Conservation (phyloP, 2,888 invertebrate species). For the Hydrotaea cyrtoneurina region DNA sequence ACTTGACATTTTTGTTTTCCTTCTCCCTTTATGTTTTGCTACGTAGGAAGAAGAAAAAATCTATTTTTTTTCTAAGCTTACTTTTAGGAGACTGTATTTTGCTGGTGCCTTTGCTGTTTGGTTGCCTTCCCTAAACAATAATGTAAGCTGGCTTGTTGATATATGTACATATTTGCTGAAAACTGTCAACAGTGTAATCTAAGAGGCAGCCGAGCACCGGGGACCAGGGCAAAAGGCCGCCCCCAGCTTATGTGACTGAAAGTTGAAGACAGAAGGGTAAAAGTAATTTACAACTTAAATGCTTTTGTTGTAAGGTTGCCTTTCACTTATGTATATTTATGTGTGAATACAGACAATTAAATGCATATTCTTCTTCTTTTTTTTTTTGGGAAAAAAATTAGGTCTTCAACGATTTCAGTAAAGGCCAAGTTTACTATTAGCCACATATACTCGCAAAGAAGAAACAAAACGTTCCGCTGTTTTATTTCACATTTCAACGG, state of each 20-base stretch:
- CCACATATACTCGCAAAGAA: background rate
- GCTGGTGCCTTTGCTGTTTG: background rate
- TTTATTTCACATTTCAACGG: background rate
- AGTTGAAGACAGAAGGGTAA: constrained; percentile 34
- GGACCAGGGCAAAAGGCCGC: background rate
- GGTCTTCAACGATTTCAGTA: constrained; percentile 30
- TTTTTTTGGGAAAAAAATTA: constrained; percentile 38
- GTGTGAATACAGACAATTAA: constrained; percentile 55
- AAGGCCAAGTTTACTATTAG: constrained; percentile 43
- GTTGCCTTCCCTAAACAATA: constrained; percentile 11
- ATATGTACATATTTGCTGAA: constrained; percentile 11
- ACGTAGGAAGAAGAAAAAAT: background rate
- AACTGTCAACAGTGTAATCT: constrained; percentile 25
- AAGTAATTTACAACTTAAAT: constrained; percentile 39
- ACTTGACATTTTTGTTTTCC: constrained; percentile 62
- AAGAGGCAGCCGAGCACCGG: background rate
- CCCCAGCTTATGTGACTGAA: background rate
- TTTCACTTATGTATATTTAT: constrained; percentile 55
- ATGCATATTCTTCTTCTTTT: too few species aligned
- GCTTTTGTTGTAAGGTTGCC: constrained; percentile 47
- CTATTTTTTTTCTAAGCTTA: constrained; percentile 6
- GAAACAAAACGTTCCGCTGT: background rate
- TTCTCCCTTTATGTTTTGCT: background rate
- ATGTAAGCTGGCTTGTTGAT: constrained; percentile 15
- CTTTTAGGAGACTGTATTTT: constrained; percentile 19